Evolutionary conservation across 2,888 invertebrate species (phyloP), one percentile per base, ranked within the genome.

Genomic region (Drosophila aldrichi): DNA sequence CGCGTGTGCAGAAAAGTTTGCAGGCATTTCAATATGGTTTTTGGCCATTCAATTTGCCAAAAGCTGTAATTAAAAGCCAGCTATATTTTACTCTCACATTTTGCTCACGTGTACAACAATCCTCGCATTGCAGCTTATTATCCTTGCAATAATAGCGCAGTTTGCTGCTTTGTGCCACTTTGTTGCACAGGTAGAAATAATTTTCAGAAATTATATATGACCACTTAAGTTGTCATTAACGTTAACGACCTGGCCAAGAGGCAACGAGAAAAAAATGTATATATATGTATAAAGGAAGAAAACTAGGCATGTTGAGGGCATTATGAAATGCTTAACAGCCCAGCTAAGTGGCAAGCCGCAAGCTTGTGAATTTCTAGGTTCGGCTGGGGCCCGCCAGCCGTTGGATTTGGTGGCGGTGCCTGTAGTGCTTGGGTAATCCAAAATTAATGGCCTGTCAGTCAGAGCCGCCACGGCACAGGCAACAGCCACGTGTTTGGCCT

Each of bases 371-470:
- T 85, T 70, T 79, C 65, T 70, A 54, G 25, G 25, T 40, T 40
- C 25, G 25, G 7, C 22, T 16, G 58, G 36, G 46, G 56, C 46
- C 64, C 64, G 46, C 57, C 62, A 67, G 65, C 66, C 70, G 65
- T 49, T 61, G 71, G 54, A 63, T 85, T 57, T 57, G 49, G 75
- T 65, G 40, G 76, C 65, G 55, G 67, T 63, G 62, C 71, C 69
- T 71, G 70, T 68, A 76, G 70, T 75, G 72, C 73, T 78, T 59
- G 78, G 87, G 84, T 88, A 86, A 86, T 86, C 89, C 89, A 87
- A 86, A 87, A 86, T 86, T 86, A 86, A 86, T 86, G 86, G 86
- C 76, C 85, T 86, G 86, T 89, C 86, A 87, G 86, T 86, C 86
- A 85, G 86, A 78, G 74, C 55, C 58, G 43, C 58, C 51, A 41